Conservation (phyloP, 23 tunicate species). For the Styela plicata region DNA sequence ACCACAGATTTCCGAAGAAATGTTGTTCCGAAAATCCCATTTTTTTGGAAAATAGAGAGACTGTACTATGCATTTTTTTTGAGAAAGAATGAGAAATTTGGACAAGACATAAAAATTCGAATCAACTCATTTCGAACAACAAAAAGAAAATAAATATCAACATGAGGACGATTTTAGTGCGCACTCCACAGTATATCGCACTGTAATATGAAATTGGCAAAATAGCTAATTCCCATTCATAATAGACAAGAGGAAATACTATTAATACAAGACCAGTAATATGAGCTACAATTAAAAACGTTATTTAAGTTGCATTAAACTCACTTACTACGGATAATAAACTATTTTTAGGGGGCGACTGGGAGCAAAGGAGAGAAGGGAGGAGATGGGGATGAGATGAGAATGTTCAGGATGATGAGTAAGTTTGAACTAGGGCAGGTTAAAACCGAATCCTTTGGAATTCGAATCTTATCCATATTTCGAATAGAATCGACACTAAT, state of each 20-base stretch:
- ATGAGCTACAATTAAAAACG: not conserved
- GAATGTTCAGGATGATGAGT: not conserved
- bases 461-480: not conserved
- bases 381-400: not conserved
- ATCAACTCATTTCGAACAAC: not conserved
- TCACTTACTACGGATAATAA: too few species aligned
- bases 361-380: not conserved
- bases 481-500: not conserved
- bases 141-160: too few species aligned
- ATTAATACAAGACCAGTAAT: not conserved
- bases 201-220: too few species aligned
- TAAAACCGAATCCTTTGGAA: too few species aligned
- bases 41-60: too few species aligned
- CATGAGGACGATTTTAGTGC: not conserved
- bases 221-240: too few species aligned
- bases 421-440: too few species aligned
- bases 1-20: not conserved
- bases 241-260: not conserved
- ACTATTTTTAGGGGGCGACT: not conserved
- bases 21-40: not conserved
- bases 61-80: too few species aligned
- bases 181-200: too few species aligned
- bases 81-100: too few species aligned
- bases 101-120: too few species aligned
- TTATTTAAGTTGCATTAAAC: too few species aligned